A percentile compares a stretch with the other conserved stretches of the same genome.
Evolutionary conservation across 2,797 vertebrate species (phyloP).

Genomic region (Kryptolebias ocellatus): DNA sequence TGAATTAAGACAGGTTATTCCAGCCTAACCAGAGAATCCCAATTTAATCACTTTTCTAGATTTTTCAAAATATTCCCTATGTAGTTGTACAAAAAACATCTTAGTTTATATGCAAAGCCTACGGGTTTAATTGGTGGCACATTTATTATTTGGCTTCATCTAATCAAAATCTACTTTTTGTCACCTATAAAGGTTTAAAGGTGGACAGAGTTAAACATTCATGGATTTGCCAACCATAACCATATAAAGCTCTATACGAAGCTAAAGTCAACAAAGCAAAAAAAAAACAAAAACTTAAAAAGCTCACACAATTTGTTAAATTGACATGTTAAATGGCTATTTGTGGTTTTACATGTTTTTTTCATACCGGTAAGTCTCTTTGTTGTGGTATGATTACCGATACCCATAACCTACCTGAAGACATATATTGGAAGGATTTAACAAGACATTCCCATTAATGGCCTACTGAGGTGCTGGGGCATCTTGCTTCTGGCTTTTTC

Average conservation of each 20-base stretch:
- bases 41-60: no score
- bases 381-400: background rate
- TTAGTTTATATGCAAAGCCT: constrained; percentile 5
- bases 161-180: no score
- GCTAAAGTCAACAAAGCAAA: background rate
- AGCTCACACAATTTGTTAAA: background rate
- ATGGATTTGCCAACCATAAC: background rate
- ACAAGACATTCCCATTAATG: constrained; percentile 1
- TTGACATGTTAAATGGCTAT: background rate
- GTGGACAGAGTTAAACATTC: background rate
- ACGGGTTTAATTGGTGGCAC: constrained; percentile 8
- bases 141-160: background rate
- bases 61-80: no score
- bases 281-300: background rate
- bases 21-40: no score
- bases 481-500: background rate
- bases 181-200: background rate
- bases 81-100: no score
- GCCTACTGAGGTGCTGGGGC: background rate
- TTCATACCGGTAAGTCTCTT: background rate
- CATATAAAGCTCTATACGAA: background rate
- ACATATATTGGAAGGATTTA: background rate
- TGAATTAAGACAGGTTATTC: no score
- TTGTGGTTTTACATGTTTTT: background rate
- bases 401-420: constrained; percentile 1